These are phyloP conservation scores for Opisthocomus hoazin DNA, from an alignment of 2,113 vertebrate genomes.

Conservation along the genomic window DNA sequence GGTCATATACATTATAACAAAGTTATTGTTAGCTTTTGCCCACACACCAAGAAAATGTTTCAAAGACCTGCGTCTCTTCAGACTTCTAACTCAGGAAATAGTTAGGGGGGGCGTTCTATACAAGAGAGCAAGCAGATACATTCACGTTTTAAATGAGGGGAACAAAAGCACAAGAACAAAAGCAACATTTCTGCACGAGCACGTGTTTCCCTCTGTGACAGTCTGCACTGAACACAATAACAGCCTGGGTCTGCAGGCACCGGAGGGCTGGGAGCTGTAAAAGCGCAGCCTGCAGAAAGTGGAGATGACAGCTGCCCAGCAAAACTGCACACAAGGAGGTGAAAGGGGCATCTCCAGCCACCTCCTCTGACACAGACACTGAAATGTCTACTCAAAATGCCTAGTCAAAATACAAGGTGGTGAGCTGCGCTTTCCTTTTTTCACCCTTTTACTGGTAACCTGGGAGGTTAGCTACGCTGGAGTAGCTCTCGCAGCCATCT, in stretches of 20 bases:
- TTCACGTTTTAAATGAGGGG: not conserved
- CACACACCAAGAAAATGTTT: conserved; percentile 19
- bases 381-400: not conserved
- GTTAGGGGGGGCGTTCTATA: not conserved
- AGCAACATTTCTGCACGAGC: not conserved
- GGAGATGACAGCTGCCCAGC: not conserved
- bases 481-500: not conserved
- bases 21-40: conserved; percentile 8
- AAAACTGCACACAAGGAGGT: not conserved
- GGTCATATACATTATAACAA: not conserved
- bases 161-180: conserved; percentile 9
- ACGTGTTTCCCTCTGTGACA: not conserved
- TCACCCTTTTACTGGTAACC: not conserved
- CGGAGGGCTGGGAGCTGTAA: not conserved
- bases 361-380: not conserved
- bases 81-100: conserved; percentile 5
- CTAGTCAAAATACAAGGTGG: not conserved
- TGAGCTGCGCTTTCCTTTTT: not conserved
- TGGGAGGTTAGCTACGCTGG: not conserved
- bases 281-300: not conserved
- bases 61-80: conserved; percentile 1
- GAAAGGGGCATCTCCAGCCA: not conserved
- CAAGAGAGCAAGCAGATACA: not conserved
- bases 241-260: not conserved
- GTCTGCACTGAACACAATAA: not conserved